phyloP scores from a whole-genome alignment of 2,113 vertebrate genomes.

The Myrmecobius fasciatus region DNA sequence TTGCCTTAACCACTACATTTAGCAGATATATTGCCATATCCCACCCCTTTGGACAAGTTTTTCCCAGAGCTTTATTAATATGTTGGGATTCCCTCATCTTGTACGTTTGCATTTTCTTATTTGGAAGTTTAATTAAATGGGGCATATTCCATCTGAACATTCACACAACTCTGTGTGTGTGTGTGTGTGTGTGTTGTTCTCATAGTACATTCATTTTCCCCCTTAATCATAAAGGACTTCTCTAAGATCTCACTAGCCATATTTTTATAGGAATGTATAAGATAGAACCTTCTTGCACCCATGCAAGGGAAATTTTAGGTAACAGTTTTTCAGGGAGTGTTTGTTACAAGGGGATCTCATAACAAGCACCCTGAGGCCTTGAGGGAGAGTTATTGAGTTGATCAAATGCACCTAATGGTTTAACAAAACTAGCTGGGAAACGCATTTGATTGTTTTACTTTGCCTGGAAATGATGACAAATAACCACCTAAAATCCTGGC shows the following conservation, averaged over 20 bases:
- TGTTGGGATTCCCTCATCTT: conserved; percentile 26
- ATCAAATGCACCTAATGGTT: neutral
- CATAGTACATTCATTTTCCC: conserved; percentile 15
- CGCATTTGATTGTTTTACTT: neutral
- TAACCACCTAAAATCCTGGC: neutral
- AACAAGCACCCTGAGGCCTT: neutral
- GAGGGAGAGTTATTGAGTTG: neutral
- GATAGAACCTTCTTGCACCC: conserved; percentile 10
- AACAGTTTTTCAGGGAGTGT: neutral
- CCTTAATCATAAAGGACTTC: conserved; percentile 33
- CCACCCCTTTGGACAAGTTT: conserved; percentile 16
- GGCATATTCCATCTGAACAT: neutral
- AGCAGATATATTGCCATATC: neutral
- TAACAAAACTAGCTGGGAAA: neutral
- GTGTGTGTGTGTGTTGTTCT: neutral
- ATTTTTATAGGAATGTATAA: conserved; percentile 36
- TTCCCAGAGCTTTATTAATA: conserved; percentile 31
- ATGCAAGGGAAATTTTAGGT: neutral
- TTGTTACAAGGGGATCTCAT: neutral
- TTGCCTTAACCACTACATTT: conserved; percentile 8
- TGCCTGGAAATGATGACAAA: neutral
- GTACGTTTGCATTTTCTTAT: conserved; percentile 35
- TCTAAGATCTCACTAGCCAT: conserved; percentile 30
- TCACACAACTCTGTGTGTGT: neutral
- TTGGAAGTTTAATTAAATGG: neutral